Evolutionary conservation across 2,113 vertebrate genomes (phyloP).

Genomic region (Plectropomus leopardus): DNA sequence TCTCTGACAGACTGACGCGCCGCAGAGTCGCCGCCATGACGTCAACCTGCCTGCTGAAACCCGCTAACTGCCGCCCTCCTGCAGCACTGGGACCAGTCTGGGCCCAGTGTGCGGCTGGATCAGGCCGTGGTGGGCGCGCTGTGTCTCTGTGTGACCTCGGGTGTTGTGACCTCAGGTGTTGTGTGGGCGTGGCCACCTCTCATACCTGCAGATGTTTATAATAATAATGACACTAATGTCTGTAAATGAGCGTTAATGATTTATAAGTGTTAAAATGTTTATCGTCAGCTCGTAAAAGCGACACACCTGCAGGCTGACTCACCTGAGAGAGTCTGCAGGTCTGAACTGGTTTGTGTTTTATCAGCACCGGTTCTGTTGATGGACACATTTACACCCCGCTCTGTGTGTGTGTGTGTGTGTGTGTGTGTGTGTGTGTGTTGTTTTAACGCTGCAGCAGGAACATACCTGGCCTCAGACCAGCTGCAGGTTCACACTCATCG

Average conservation of each 20-base stretch:
- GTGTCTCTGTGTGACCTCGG: too few species aligned
- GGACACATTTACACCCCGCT: conserved; percentile 37
- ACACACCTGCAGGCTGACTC: conserved; percentile 47
- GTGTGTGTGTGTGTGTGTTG: conserved; percentile 43
- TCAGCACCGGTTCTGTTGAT: conserved; percentile 4
- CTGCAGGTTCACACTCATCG: conserved; percentile 41
- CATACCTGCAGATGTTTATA: neutral
- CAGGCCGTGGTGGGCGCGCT: too few species aligned
- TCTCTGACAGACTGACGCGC: too few species aligned
- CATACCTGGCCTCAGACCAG: conserved; percentile 12
- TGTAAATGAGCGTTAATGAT: conserved; percentile 10
- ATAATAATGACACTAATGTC: conserved; percentile 11
- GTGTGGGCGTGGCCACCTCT: neutral
- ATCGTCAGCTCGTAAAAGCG: neutral
- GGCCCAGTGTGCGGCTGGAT: too few species aligned
- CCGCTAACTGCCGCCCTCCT: too few species aligned
- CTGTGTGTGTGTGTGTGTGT: conserved; percentile 31
- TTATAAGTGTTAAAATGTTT: conserved; percentile 1
- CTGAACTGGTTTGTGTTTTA: conserved; percentile 9
- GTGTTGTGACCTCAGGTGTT: too few species aligned
- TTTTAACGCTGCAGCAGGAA: conserved; percentile 41
- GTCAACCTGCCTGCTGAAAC: too few species aligned
- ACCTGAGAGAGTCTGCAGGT: conserved; percentile 19
- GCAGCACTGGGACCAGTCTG: too few species aligned
- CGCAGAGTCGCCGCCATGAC: too few species aligned